Conservation (phyloP, 1,140 invertebrate species). For the Tetragnatha versicolor region DNA sequence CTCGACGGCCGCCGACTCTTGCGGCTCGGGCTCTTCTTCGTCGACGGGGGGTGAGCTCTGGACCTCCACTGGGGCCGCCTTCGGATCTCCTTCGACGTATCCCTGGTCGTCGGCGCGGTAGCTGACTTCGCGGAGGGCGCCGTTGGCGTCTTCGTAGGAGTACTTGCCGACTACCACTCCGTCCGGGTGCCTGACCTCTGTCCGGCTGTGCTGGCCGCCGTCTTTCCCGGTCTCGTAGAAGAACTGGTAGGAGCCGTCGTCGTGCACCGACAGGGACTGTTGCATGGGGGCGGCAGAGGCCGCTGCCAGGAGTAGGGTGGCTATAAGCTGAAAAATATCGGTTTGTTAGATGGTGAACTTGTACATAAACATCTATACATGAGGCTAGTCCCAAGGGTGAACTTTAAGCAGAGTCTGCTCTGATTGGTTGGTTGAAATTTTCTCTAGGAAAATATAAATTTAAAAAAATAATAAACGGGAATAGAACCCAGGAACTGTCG, state of each 20-base stretch:
- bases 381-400: no score
- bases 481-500: no score
- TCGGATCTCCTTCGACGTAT: conserved; percentile 42
- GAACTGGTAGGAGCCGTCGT: conserved; percentile 82
- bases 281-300: conserved; percentile 1
- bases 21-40: conserved; percentile 6
- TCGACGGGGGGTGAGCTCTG: neutral
- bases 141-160: conserved; percentile 86
- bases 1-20: neutral
- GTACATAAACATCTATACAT: no score
- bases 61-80: conserved; percentile 30
- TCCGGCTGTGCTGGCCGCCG: conserved; percentile 78
- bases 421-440: no score
- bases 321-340: conserved; percentile 40
- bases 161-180: conserved; percentile 88
- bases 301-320: neutral
- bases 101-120: conserved; percentile 78
- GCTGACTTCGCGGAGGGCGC: conserved; percentile 84
- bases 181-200: conserved; percentile 83
- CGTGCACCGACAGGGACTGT: conserved; percentile 48
- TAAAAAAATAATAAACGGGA: no score
- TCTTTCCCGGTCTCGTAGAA: conserved; percentile 83
- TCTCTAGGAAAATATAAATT: no score
- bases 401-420: no score
- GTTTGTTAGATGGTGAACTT: no score